Evolutionary conservation across 1,140 invertebrate genomes (phyloP).

Genomic region (Drosophila ironensis): DNA sequence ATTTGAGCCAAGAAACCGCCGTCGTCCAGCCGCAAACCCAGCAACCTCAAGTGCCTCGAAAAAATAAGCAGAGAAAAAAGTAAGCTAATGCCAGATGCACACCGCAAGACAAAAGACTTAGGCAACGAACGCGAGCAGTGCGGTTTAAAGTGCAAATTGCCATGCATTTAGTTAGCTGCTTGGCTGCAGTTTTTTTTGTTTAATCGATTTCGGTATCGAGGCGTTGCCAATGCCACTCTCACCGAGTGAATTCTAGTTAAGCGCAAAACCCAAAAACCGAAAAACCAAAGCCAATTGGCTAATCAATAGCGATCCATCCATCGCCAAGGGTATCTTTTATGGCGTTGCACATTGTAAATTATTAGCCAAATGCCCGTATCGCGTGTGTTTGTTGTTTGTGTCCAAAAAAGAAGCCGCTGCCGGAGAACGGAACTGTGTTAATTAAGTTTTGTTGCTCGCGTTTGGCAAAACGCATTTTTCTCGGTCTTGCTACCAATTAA

Average conservation of each 20-base stretch:
- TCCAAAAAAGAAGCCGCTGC: constrained; percentile 50
- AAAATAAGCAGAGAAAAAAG: no score
- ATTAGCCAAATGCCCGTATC: constrained; percentile 42
- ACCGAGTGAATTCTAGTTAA: neutral
- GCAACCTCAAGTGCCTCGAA: constrained; percentile 39
- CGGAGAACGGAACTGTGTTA: constrained; percentile 63
- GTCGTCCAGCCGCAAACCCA: constrained; percentile 1
- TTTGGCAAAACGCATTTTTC: constrained; percentile 37
- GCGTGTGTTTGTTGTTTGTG: constrained; percentile 34
- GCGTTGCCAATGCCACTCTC: constrained; percentile 47
- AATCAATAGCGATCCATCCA: constrained; percentile 30
- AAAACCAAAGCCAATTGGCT: constrained; percentile 18
- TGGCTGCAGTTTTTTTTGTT: neutral
- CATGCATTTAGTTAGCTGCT: constrained; percentile 50
- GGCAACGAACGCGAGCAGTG: constrained; percentile 51
- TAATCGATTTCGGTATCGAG: constrained; percentile 3
- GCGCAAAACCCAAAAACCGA: neutral
- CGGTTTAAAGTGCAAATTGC: constrained; percentile 70
- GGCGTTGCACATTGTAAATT: constrained; percentile 39
- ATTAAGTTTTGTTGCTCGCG: constrained; percentile 39
- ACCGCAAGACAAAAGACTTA: constrained; percentile 69
- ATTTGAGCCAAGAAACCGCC: constrained; percentile 1
- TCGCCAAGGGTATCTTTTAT: constrained; percentile 66
- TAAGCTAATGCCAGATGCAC: constrained; percentile 64
- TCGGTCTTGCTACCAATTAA: constrained; percentile 38